Evolutionary conservation across 1,140 invertebrate genomes (phyloP).

Genomic region (Himalopsyche phryganea): DNA sequence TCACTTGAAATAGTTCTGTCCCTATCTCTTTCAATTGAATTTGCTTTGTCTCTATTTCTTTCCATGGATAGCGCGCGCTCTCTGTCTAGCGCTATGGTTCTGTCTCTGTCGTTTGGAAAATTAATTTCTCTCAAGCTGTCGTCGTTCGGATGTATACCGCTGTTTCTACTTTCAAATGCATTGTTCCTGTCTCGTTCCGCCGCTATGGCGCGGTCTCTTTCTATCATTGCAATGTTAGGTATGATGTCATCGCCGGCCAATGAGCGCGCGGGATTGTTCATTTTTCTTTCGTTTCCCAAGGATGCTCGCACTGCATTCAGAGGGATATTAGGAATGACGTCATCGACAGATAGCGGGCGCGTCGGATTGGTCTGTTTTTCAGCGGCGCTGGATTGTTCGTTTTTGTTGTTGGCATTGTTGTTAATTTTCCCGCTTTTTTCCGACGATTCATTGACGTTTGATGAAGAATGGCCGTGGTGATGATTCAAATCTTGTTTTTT

Average conservation of each 20-base stretch:
- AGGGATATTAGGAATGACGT: constrained; percentile 3
- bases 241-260: constrained; percentile 9
- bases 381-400: constrained; percentile 7
- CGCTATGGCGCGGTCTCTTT: constrained; percentile 7
- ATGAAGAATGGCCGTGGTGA: constrained; percentile 39
- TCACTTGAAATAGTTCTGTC: constrained; percentile 10
- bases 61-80: constrained; percentile 44
- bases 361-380: neutral
- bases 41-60: constrained; percentile 3
- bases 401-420: constrained; percentile 6
- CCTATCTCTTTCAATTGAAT: constrained; percentile 3
- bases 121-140: constrained; percentile 26
- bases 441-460: constrained; percentile 37
- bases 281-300: neutral
- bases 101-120: constrained; percentile 43
- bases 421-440: constrained; percentile 33
- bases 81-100: constrained; percentile 49
- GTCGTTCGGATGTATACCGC: neutral
- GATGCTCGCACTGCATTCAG: neutral
- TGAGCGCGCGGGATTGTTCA: neutral
- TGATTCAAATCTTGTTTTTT: constrained; percentile 41
- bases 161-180: neutral
- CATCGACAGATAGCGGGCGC: constrained; percentile 8
- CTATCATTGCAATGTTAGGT: constrained; percentile 1
- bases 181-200: constrained; percentile 39